phyloP scores from a whole-genome alignment of 2,888 invertebrate species.

The Pristionchus arcanus region DNA sequence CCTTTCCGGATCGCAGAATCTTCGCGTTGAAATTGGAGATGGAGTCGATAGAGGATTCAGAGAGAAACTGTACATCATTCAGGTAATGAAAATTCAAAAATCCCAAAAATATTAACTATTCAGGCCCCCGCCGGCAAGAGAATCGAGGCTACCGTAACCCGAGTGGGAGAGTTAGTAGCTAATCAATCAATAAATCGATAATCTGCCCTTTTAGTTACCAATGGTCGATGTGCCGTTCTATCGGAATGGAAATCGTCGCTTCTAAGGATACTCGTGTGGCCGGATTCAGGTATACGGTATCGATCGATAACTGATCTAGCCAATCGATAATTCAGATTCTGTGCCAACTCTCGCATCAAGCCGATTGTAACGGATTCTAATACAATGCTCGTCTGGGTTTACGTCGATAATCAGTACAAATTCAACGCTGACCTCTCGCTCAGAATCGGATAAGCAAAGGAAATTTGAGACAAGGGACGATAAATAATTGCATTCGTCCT shows the following conservation, averaged over 20 bases:
- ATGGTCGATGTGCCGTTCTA: not conserved
- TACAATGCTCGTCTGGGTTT: conserved; percentile 10
- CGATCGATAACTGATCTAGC: not conserved
- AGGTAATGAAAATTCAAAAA: not conserved
- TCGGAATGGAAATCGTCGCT: conserved; percentile 18
- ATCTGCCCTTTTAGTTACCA: not conserved
- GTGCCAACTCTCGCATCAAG: conserved; percentile 3
- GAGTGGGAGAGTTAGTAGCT: not conserved
- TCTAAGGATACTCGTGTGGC: not conserved
- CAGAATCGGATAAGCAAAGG: not conserved
- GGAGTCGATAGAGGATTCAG: conserved; percentile 12
- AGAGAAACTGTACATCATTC: conserved; percentile 19
- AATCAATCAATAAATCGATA: not conserved
- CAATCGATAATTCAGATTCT: conserved; percentile 7
- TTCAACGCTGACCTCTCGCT: conserved; percentile 17
- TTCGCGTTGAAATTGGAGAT: not conserved
- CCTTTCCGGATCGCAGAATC: not conserved
- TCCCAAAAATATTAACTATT: no score
- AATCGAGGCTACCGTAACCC: not conserved
- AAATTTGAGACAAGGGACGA: not conserved
- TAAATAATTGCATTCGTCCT: not conserved
- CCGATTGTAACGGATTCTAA: not conserved
- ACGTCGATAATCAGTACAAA: not conserved
- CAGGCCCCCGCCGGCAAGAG: conserved; percentile 3
- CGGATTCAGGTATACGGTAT: not conserved